Conservation (phyloP, 2,797 vertebrate species). For the Spondyliosoma cantharus region DNA sequence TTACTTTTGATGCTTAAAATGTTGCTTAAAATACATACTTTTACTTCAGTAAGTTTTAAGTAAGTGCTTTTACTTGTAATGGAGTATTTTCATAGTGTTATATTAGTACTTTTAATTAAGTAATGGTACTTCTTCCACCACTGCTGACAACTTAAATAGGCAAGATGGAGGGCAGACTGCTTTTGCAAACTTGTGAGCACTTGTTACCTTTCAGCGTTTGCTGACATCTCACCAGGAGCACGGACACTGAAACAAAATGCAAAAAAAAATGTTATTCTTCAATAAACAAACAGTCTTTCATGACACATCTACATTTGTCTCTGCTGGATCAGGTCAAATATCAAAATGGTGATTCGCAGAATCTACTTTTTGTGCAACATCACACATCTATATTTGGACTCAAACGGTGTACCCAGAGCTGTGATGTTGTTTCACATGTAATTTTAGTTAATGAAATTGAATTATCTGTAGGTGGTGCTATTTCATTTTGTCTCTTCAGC, state of each 20-base stretch:
- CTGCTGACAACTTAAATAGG: background rate
- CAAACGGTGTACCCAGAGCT: background rate
- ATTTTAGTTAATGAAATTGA: background rate
- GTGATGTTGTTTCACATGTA: background rate
- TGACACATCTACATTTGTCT: background rate
- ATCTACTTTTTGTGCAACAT: background rate
- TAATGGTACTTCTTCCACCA: no score
- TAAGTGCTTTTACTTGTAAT: background rate
- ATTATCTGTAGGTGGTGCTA: background rate
- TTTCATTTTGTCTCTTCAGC: background rate
- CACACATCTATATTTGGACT: background rate
- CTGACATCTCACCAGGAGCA: constrained; percentile 45
- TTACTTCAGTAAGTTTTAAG: no score
- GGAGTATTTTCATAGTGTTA: background rate
- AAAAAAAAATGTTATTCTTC: background rate
- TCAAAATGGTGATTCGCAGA: background rate
- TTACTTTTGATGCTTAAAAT: no score
- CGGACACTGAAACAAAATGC: constrained; percentile 33
- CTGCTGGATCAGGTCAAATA: background rate
- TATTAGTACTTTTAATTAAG: background rate
- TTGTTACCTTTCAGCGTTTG: constrained; percentile 25
- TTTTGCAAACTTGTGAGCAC: background rate
- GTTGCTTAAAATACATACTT: no score
- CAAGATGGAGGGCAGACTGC: background rate
- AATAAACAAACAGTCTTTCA: background rate